Conservation (phyloP, 1,140 invertebrate species). For the Trachymyrmex cornetzi region DNA sequence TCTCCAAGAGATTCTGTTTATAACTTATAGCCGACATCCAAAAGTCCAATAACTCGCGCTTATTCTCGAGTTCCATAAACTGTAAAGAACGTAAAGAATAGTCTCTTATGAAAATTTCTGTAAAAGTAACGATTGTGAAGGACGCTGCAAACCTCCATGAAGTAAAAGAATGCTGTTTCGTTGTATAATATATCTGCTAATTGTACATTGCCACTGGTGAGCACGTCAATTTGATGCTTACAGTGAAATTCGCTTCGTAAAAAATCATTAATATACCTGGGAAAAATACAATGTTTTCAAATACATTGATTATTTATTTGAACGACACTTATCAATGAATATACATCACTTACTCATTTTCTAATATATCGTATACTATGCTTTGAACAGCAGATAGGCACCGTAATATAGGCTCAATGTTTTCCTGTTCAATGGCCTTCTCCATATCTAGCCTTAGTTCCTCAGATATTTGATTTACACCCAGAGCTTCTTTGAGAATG, state of each 20-base stretch:
- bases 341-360: constrained; percentile 81
- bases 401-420: constrained; percentile 80
- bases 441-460: constrained; percentile 85
- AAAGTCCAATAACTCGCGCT: constrained; percentile 94
- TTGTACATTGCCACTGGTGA: constrained; percentile 92
- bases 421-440: constrained; percentile 80
- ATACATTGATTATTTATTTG: not conserved
- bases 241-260: constrained; percentile 93
- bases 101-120: not conserved
- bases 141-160: constrained; percentile 91
- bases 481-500: constrained; percentile 84
- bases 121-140: constrained; percentile 1
- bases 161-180: constrained; percentile 96
- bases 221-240: constrained; percentile 96
- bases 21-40: constrained; percentile 96
- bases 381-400: constrained; percentile 80
- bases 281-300: constrained; percentile 71
- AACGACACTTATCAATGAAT: constrained; percentile 18
- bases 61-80: constrained; percentile 96
- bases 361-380: constrained; percentile 81
- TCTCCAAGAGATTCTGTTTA: constrained; percentile 91
- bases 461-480: constrained; percentile 83
- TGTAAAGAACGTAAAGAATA: constrained; percentile 78
- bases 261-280: constrained; percentile 89
- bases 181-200: constrained; percentile 95